Conservation (phyloP, 2,797 vertebrate species). For the Chaenodraco wilsoni region DNA sequence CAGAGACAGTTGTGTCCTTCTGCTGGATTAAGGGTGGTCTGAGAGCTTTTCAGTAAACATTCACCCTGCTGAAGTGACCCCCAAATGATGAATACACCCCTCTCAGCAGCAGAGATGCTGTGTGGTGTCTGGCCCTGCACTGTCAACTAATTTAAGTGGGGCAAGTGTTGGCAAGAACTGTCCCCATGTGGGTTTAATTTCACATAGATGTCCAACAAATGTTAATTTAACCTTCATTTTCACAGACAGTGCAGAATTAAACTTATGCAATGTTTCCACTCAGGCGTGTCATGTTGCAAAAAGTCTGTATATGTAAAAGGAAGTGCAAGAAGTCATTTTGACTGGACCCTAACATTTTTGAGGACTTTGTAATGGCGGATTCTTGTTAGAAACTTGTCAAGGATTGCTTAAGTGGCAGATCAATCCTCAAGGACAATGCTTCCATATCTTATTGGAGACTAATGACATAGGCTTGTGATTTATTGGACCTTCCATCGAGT, state of each 20-base stretch:
- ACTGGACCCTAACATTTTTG: neutral
- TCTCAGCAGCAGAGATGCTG: neutral
- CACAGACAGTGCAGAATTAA: neutral
- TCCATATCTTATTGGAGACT: constrained; percentile 34
- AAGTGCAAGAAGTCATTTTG: constrained; percentile 2
- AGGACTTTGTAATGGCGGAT: neutral
- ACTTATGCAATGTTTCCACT: neutral
- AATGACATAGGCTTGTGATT: constrained; percentile 37
- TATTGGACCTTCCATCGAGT: constrained; percentile 17
- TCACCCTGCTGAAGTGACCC: constrained; percentile 12
- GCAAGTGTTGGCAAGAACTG: constrained; percentile 9
- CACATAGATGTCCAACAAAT: neutral
- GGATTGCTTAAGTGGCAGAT: neutral
- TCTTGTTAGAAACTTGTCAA: neutral
- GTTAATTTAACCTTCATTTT: constrained; percentile 16
- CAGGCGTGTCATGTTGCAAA: neutral
- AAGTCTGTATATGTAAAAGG: neutral
- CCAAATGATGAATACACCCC: constrained; percentile 17
- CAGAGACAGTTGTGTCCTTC: constrained; percentile 14
- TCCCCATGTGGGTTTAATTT: constrained; percentile 11
- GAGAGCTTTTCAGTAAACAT: constrained; percentile 22
- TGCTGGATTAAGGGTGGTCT: constrained; percentile 1
- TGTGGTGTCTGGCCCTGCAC: constrained; percentile 22
- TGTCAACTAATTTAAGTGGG: constrained; percentile 16
- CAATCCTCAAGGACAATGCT: constrained; percentile 1